These are phyloP conservation scores for Amiota minor DNA, from an alignment of 2,888 invertebrate species.

Conservation along the genomic window DNA sequence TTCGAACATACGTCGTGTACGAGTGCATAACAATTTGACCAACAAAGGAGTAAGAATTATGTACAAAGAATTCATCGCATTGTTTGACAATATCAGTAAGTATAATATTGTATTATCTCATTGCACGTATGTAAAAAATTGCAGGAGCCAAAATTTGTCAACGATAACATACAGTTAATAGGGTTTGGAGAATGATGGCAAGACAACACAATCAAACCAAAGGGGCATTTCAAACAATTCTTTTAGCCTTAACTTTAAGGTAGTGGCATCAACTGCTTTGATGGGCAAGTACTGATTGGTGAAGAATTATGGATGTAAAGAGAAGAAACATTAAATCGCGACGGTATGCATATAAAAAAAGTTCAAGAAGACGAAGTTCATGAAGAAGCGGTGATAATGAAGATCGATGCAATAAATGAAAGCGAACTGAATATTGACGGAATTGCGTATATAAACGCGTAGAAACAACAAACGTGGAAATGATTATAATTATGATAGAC, in stretches of 20 bases:
- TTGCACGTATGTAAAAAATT: no score
- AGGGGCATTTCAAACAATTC: not conserved
- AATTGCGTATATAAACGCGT: not conserved
- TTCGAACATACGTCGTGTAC: not conserved
- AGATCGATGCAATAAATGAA: constrained; percentile 14
- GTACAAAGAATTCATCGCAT: not conserved
- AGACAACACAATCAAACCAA: constrained; percentile 4
- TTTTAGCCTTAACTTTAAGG: no score
- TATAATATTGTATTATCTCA: no score
- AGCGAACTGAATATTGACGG: constrained; percentile 12
- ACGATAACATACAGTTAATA: not conserved
- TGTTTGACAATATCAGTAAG: no score
- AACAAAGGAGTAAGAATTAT: not conserved
- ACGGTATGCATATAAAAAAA: no score
- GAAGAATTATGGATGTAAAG: no score
- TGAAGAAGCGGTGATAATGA: no score
- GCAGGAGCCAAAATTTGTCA: no score
- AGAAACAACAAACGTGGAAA: constrained; percentile 14
- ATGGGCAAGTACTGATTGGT: no score
- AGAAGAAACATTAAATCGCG: no score
- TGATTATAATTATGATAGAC: constrained; percentile 29
- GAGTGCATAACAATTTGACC: not conserved
- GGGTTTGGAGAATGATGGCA: not conserved
- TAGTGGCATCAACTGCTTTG: no score
- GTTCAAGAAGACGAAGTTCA: no score